Base-by-base conservation (phyloP, 2,888 invertebrate genomes). In the Brassicogethes aeneus region DNA sequence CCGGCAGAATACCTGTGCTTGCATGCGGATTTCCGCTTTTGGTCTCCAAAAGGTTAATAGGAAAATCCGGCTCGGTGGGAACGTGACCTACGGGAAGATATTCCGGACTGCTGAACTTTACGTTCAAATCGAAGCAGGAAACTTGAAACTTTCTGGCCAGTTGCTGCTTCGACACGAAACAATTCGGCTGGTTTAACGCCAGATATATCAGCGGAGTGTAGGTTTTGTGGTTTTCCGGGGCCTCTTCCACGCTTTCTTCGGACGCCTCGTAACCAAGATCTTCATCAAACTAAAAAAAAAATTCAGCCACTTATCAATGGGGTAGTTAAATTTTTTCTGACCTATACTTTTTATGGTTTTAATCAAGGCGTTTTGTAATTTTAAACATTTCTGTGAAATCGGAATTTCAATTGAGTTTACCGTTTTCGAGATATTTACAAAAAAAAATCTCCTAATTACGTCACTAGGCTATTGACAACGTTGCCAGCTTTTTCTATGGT, bases 1-100 rank as follows among this genome's bases (percentile, higher is more conserved):
- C 77, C 0, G 86, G 84, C 2, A 81, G 79, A 42, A 89, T 82
- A 2, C 88, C 88, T 1, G 85, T 85, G 44, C 74, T 74, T 1
- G 74, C 71, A 62, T 82, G 72, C 1, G 80, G 72, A 44, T 76
- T 74, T 0, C 88, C 88, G 2, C 75, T 74, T 52, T 75, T 73
- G 0, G 83, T 82, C 56, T 80, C 76, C 36, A 85, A 64, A 16
- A 80, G 48, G 35, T 64, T 58, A 16, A 72, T 60, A 7, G 64
- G 62, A 45, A 73, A 74, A 53, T 74, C 67, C 15, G 67, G 63
- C 33, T 66, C 62, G 3, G 50, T 62, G 10, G 73, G 72, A 34
- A 70, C 57, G 1, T 62, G 54, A 17, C 56, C 58, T 8, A 60
- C 45, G 1, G 55, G 48, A 13, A 51, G 44, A 45, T 56, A 59